These are phyloP conservation scores for Nycticryphes semicollaris DNA, from an alignment of 2,113 vertebrate genomes.

Conservation along the genomic window DNA sequence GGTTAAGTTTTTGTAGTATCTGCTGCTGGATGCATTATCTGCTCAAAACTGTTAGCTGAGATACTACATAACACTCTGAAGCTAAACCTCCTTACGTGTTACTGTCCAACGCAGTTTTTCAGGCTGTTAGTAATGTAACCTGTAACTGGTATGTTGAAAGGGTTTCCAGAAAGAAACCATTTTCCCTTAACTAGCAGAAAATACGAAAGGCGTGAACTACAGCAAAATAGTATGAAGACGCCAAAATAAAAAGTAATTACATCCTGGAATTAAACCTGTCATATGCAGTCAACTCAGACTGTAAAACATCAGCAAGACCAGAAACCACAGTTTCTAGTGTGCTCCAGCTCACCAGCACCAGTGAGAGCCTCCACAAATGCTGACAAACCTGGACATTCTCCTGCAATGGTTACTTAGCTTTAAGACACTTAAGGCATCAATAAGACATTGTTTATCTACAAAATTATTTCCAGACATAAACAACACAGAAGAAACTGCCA, in stretches of 20 bases:
- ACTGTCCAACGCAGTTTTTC: neutral
- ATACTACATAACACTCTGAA: neutral
- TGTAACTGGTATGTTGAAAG: neutral
- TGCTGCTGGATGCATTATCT: neutral
- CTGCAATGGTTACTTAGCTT: neutral
- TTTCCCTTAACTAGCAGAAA: neutral
- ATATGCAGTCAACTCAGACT: neutral
- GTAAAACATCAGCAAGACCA: neutral
- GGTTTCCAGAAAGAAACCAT: neutral
- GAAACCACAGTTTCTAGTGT: neutral
- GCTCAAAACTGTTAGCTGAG: neutral
- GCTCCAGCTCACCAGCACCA: neutral
- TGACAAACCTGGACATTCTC: neutral
- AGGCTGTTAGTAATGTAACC: neutral
- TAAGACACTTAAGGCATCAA: neutral
- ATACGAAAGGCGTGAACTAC: neutral
- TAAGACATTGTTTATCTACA: neutral
- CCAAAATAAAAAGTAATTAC: neutral
- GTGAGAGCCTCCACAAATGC: neutral
- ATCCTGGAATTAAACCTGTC: neutral
- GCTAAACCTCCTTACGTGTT: neutral
- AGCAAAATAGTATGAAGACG: neutral
- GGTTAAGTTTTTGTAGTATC: neutral
- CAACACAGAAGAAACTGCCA: neutral
- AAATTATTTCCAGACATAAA: slow-evolving; percentile 16